Base-by-base conservation (phyloP, 2,113 vertebrate genomes). In the Cryptomyrus ogoouensis region DNA sequence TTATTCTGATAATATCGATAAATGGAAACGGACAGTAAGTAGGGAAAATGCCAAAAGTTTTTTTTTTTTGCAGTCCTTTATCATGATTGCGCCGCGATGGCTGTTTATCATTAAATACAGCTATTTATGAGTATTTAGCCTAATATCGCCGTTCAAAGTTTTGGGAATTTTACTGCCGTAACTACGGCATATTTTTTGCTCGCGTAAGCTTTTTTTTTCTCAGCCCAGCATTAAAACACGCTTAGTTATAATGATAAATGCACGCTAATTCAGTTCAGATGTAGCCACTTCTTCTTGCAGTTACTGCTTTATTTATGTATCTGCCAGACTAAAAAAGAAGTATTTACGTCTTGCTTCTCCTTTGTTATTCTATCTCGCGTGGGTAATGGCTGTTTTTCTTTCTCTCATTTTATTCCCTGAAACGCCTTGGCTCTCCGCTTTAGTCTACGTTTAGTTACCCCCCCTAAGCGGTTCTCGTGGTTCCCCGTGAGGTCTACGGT, bases 331-430 rank as follows among this genome's bases (percentile, higher is more conserved):
- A 66, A 66, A 66, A 66, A 66, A 66, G 13, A 77, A 77, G 35
- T 42, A 80, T 80, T 80, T 80, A 70, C 10, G 74, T 42, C 74
- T 42, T 80, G 1, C 4, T 70, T 17, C 53, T 44, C 44, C 50
- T 88, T 62, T 88, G 52, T 88, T 44, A 88, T 42, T 88, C 83
- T 27, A n/a, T 35, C n/a, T 87, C 31, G 85, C 24, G 49, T 31
- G 46, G 83, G 47, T 49, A 9, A 13, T 10, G 83, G 9, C 6
- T 85, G 42, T 80, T 80, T 80, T 42, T 17, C 74, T 39, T 39
- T 10, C 62, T 70, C 56, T 62, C 17, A 21, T 58, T 58, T 58
- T 58, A 58, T 58, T 58, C 56, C 19, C 6, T 58, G 17, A 58
- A 58, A 24, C 62, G 62, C 9, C 58, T 66, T 27, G 58, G 62